Base-by-base conservation (phyloP, 2,888 invertebrate species). In the Ceramica pisi region DNA sequence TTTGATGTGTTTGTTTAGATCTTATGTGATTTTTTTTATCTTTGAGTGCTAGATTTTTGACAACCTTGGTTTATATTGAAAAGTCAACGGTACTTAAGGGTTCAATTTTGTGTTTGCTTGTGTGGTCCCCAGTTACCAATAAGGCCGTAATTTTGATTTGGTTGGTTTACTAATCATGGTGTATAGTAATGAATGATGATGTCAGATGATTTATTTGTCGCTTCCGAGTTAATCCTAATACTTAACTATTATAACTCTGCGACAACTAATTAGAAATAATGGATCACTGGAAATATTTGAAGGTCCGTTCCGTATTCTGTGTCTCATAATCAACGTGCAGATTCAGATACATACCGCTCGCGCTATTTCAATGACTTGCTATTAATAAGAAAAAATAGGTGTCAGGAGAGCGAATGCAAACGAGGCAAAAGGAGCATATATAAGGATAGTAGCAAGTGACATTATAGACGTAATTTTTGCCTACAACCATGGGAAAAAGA, bases 21-120 rank as follows among this genome's bases (percentile, higher is more conserved):
- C 19, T 5, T 38, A 21, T 56, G 64, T 61, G n/a, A 44, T 79
- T 46, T 69, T 5, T 5, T 31, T 69, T 12, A 23, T 21, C 0
- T 53, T 53, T 23, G 0, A 31, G 12, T 23, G 21, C 12, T 4
- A 12, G 0, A n/a, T 50, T 64, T 70, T 59, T 46, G 6, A 12
- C 7, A 38, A 56, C 31, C 55, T 56, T 70, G 51, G 19, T 14
- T 35, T 55, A 41, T 55, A 44, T 51, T 61, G 4, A 8, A 50
- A 57, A n/a, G 46, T 67, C 5, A 26, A 46, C 38, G 1, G 14
- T 12, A 41, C 23, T 48, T 50, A 41, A 10, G 23, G 16, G 38
- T 26, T 38, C 51, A 50, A 46, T 31, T 19, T 48, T 59, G 16
- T 53, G 51, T 21, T 23, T 23, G 0, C 10, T 9, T 23, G 2